Evolutionary conservation across 2,888 invertebrate genomes (phyloP), one percentile per base, ranked within the genome.

Genomic region (Andrena bicolor): DNA sequence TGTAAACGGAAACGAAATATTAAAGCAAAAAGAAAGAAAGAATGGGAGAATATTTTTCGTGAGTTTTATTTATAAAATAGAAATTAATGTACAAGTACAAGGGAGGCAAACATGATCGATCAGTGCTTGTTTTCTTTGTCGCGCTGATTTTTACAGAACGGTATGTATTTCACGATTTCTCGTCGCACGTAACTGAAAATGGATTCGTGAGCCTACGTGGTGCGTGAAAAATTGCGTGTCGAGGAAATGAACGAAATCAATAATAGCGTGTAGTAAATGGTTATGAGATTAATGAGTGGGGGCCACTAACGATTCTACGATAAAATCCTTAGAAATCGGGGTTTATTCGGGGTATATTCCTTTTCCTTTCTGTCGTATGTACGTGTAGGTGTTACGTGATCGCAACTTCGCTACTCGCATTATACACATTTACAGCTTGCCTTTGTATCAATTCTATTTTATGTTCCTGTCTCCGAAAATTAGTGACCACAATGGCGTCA

Each of bases 81-180:
- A 90, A 90, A 90, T 90, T 86, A 92, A 92, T 92, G 88, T 92
- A 92, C 92, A 92, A 88, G 84, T 86, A 89, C 87, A 88, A 85
- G 85, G 89, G 86, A 85, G 86, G 77, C n/a, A 75, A 74, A 76
- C 69, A 79, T 83, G 70, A 78, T 76, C 61, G 70, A 78, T 76
- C 61, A 58, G 63, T 66, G 35, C 68, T 58, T 65, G 65, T 48
- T 49, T 13, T 41, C 23, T 23, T 81, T 65, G 41, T 70, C 58
- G 70, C 64, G 76, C 53, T 51, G 69, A 76, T 35, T 70, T 74
- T 63, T 66, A 72, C 72, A 64, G 28, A 56, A 76, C 61, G 56
- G 51, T 80, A 20, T 28, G 51, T 73, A 26, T 35, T 53, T 65
- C 13, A 51, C 66, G 66, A 74, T 74, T 64, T 73, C 56, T 53